Conservation (phyloP, 2,797 vertebrate species). For the Pteronotus mesoamericanus region DNA sequence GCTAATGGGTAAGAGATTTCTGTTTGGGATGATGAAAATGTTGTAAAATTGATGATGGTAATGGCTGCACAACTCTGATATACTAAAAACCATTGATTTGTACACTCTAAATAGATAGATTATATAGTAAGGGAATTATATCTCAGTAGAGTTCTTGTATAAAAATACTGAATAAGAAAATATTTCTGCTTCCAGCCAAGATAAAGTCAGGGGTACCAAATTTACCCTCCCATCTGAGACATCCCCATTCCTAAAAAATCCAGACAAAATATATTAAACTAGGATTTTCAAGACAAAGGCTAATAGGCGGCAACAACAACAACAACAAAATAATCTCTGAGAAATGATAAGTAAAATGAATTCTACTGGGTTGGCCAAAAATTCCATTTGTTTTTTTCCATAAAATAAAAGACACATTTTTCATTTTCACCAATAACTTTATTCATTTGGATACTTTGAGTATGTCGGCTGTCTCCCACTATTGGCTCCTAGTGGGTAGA, state of each 20-base stretch:
- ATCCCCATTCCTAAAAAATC: neutral
- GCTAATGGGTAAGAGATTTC: neutral
- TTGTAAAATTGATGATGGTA: constrained; percentile 13
- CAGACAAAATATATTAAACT: constrained; percentile 2
- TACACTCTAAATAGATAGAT: constrained; percentile 4
- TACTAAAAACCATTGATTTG: neutral
- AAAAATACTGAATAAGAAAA: constrained; percentile 34
- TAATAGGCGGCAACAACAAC: neutral
- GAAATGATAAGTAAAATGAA: neutral
- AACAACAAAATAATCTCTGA: neutral
- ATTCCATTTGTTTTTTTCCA: too few relatives aligned
- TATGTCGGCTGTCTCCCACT: too few relatives aligned
- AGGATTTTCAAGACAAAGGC: neutral
- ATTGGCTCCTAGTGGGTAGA: too few relatives aligned
- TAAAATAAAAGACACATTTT: too few relatives aligned
- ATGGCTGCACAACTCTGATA: neutral
- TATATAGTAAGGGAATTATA: neutral
- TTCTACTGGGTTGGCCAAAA: too few relatives aligned
- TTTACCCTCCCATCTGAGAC: neutral
- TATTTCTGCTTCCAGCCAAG: neutral
- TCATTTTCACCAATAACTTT: too few relatives aligned
- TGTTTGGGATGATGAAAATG: neutral
- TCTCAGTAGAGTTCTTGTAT: neutral
- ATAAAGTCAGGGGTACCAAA: neutral
- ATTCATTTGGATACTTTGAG: too few relatives aligned